Percentiles rank a stretch among this genome's conserved stretches.
Evolutionary conservation across 2,797 vertebrate genomes (phyloP).

Genomic region (Tarsius wallacei): DNA sequence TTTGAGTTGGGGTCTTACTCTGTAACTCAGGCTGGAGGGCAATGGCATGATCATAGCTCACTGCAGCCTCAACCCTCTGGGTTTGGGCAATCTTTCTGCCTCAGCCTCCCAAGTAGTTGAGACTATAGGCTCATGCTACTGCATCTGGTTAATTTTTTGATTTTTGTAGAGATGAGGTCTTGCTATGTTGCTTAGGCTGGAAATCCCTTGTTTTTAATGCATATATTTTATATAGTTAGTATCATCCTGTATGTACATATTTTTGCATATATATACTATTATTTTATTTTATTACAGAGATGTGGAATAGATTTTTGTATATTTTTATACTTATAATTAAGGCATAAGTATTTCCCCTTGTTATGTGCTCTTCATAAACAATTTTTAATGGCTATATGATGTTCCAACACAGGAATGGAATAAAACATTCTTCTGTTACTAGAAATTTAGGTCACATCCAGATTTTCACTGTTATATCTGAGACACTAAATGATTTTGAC

Average conservation of each 20-base stretch:
- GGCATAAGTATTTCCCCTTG: not conserved
- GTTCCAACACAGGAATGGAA: not conserved
- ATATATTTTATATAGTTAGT: not conserved
- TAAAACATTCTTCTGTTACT: not conserved
- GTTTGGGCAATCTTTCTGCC: no score
- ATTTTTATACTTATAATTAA: conserved; percentile 34
- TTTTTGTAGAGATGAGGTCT: no score
- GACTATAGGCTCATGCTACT: no score
- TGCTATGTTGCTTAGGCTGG: no score
- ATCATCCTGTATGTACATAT: not conserved
- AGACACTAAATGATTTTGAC: not conserved
- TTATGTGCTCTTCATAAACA: conserved; percentile 23
- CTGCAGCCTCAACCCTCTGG: no score
- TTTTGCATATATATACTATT: no score
- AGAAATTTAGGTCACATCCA: conserved; percentile 30
- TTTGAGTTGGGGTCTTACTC: no score
- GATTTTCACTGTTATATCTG: not conserved
- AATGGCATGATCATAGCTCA: no score
- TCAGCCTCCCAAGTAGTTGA: no score
- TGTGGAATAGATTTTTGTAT: not conserved
- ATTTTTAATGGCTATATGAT: not conserved
- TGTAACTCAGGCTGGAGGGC: no score
- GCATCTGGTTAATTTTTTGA: no score
- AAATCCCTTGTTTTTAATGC: not conserved
- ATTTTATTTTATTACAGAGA: no score